Conservation (phyloP, 2,113 vertebrate species). For the Otocyon megalotis region DNA sequence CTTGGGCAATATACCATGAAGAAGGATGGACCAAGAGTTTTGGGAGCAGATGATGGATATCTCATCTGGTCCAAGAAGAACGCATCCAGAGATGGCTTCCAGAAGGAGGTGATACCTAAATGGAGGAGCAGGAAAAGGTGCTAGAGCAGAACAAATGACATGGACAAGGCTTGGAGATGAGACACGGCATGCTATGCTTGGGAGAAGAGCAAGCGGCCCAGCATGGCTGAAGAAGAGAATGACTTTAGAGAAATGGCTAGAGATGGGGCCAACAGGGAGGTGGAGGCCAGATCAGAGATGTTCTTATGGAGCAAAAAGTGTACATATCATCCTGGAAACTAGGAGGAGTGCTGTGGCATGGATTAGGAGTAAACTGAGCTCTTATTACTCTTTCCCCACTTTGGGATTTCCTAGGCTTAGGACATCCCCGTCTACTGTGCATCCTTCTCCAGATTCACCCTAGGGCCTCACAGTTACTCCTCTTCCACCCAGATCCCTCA, state of each 20-base stretch:
- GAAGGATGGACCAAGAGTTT: neutral
- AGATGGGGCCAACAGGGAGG: neutral
- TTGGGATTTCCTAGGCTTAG: neutral
- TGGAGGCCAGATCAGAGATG: neutral
- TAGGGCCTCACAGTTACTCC: neutral
- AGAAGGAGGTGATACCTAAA: neutral
- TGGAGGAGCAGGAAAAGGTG: neutral
- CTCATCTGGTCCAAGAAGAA: neutral
- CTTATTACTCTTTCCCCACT: neutral
- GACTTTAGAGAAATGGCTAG: neutral
- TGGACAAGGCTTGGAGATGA: neutral
- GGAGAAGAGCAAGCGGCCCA: neutral
- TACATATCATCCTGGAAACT: neutral
- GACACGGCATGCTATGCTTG: too few relatives aligned
- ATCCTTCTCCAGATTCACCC: neutral
- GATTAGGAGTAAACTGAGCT: neutral
- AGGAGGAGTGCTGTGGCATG: neutral
- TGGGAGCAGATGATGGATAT: neutral
- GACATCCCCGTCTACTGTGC: neutral
- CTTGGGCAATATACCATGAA: neutral
- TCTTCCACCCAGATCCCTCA: neutral
- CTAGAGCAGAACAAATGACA: neutral
- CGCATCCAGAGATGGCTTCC: neutral
- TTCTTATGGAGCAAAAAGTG: neutral
- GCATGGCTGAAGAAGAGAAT: neutral